Base-by-base conservation (phyloP, 1,140 invertebrate genomes). In the Sipha flava region DNA sequence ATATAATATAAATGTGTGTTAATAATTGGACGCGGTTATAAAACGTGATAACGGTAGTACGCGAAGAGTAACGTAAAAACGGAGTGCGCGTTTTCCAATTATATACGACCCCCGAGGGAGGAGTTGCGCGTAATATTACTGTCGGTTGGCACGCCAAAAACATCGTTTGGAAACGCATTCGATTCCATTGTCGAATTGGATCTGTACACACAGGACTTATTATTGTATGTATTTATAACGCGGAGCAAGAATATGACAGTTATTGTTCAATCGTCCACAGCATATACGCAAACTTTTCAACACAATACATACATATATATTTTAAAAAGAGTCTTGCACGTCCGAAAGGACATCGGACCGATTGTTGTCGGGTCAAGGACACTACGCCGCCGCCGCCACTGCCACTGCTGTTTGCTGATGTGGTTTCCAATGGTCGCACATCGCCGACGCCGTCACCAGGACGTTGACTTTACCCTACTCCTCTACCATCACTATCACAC, bases 281-380 rank as follows among this genome's bases (percentile, higher is more conserved):
- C 21, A 26, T 10, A 54, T 18, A 34, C 18, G 31, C 1, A 34
- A 7, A 37, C 3, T n/a, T n/a, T n/a, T n/a, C n/a, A n/a, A n/a
- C 2, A n/a, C 16, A 31, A 54, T 54, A 54, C 23, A 10, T 1
- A 21, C 23, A 26, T 43, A 18, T 66, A 14, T 23, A 23, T 43
- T 40, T 16, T 12, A 66, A 37, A 66, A 66, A 40, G 59, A 62
- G 64, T 43, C 64, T 66, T 66, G 64, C 21, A 66, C 64, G 34
- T 66, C 64, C 64, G 21, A 77, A 77, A 77, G 73, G 73, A 77
- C 73, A 59, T 77, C 73, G 52, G 73, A 59, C 73, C 21, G 73
- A 37, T 49, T 54, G 73, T 77, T 77, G 73, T 77, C 73, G 73
- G 73, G 73, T 77, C 73, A 77, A 77, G 73, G 73, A 77, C 73